phyloP scores from a whole-genome alignment of 1,140 invertebrate genomes.

The Drosophila kanapiae region DNA sequence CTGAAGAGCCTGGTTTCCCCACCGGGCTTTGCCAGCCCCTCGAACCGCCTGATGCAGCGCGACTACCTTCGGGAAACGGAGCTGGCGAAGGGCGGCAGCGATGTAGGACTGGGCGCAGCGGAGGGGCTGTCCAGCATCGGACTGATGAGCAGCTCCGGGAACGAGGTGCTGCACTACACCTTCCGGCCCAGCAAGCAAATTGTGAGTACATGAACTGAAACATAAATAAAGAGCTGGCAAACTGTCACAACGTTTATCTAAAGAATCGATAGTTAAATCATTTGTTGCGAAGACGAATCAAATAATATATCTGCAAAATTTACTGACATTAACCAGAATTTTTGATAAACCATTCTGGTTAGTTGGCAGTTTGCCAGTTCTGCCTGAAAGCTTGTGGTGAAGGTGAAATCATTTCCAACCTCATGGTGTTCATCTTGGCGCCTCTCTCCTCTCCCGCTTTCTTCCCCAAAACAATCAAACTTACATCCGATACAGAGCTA shows the following conservation, averaged over 20 bases:
- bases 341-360: neutral
- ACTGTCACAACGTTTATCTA: neutral
- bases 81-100: conserved; percentile 48
- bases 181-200: conserved; percentile 85
- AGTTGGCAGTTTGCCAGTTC: conserved; percentile 9
- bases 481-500: conserved; percentile 67
- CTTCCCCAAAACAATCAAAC: conserved; percentile 5
- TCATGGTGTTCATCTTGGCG: conserved; percentile 38
- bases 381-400: conserved; percentile 9
- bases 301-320: neutral
- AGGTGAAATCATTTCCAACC: conserved; percentile 6
- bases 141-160: conserved; percentile 70
- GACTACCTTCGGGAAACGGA: conserved; percentile 73
- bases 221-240: conserved; percentile 2
- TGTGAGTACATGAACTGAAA: conserved; percentile 62
- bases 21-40: conserved; percentile 81
- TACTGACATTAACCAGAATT: neutral
- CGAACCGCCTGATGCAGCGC: conserved; percentile 77
- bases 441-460: conserved; percentile 14
- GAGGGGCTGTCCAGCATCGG: conserved; percentile 60
- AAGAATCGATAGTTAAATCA: neutral
- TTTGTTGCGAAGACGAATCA: neutral
- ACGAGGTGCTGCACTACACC: conserved; percentile 84
- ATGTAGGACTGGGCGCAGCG: conserved; percentile 32
- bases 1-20: conserved; percentile 74